Percentiles rank a stretch among this genome's conserved stretches.
Conservation (phyloP, 2,888 invertebrate species). For the Ctena decussata region DNA sequence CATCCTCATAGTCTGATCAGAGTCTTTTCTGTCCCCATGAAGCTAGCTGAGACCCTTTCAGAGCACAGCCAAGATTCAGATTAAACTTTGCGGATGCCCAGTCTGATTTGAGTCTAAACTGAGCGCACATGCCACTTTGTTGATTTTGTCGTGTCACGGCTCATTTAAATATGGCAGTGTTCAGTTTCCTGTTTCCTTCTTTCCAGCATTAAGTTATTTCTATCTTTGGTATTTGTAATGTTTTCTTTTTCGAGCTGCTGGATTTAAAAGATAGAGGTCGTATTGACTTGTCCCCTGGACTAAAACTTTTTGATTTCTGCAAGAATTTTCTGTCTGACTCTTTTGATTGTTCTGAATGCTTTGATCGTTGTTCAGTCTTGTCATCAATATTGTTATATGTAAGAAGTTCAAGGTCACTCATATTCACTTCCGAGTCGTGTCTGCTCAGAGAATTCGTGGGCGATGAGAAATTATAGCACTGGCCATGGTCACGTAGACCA, state of each 20-base stretch:
- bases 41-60: no score
- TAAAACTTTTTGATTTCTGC: neutral
- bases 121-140: neutral
- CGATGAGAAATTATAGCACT: neutral
- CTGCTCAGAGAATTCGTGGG: neutral
- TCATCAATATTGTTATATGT: neutral
- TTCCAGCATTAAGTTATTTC: neutral
- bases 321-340: neutral
- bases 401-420: neutral
- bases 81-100: neutral
- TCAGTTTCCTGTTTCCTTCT: neutral
- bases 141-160: no score
- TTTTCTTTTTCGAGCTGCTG: neutral
- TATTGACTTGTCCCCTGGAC: neutral
- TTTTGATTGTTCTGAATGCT: neutral
- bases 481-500: conserved; percentile 37
- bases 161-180: neutral
- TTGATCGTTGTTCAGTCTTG: neutral
- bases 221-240: neutral
- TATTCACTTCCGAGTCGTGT: neutral
- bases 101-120: neutral
- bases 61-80: neutral
- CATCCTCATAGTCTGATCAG: no score
- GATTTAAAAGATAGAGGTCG: neutral
- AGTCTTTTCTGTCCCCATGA: no score